These are phyloP conservation scores for Gadus macrocephalus DNA, from an alignment of 2,113 vertebrate genomes.

Conservation along the genomic window DNA sequence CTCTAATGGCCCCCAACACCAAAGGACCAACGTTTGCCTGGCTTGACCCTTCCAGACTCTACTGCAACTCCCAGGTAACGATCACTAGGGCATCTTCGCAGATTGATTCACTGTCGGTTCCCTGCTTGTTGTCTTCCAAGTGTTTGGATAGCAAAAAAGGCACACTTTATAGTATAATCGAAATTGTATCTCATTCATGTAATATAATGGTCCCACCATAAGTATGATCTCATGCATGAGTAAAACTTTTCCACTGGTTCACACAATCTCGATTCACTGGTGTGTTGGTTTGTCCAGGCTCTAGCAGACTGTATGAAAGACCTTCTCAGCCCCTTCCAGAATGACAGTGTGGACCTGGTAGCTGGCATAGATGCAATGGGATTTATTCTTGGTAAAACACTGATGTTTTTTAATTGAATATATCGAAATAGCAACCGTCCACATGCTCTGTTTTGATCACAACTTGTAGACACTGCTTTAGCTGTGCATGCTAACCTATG, in stretches of 20 bases:
- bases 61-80: constrained; percentile 80
- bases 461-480: not conserved
- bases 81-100: too few species aligned
- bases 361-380: constrained; percentile 87
- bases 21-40: constrained; percentile 81
- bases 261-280: not conserved
- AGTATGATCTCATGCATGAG: not conserved
- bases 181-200: too few species aligned
- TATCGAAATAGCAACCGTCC: not conserved
- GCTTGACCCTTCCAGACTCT: constrained; percentile 87
- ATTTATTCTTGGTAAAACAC: constrained; percentile 81
- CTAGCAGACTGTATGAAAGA: constrained; percentile 79
- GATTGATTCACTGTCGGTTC: too few species aligned
- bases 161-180: too few species aligned
- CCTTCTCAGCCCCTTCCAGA: constrained; percentile 76
- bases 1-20: constrained; percentile 82
- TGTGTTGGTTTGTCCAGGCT: constrained; percentile 59
- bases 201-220: too few species aligned
- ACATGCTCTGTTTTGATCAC: too few species aligned
- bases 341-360: constrained; percentile 77
- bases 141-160: too few species aligned
- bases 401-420: not conserved
- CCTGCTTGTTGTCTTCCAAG: too few species aligned
- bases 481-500: constrained; percentile 21
- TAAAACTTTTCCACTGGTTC: not conserved